Conservation (phyloP, 2,888 invertebrate species). For the Itoplectis maculator region DNA sequence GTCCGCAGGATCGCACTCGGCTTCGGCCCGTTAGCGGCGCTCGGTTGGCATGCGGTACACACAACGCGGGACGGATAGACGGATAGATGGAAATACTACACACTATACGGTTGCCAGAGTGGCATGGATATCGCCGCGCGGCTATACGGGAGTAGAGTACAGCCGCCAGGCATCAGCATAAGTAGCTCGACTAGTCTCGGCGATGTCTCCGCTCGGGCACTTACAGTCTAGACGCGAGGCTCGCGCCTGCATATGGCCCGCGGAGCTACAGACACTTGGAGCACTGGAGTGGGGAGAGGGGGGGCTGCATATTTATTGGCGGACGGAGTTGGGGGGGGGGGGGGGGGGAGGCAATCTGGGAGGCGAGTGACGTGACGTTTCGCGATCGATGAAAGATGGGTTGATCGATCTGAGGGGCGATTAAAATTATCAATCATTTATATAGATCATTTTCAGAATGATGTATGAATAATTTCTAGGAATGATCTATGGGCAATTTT, state of each 20-base stretch:
- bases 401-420: no score
- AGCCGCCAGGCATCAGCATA: conserved; percentile 65
- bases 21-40: conserved; percentile 50
- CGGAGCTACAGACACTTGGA: not conserved
- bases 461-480: no score
- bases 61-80: not conserved
- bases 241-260: conserved; percentile 28
- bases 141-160: no score
- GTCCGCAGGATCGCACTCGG: conserved; percentile 42
- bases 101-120: conserved; percentile 26
- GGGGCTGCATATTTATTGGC: conserved; percentile 15
- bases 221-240: conserved; percentile 67
- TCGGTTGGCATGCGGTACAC: conserved; percentile 31
- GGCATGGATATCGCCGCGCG: conserved; percentile 9
- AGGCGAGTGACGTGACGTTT: no score
- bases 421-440: no score
- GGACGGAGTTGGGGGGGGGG: no score
- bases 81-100: conserved; percentile 52
- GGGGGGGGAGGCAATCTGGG: no score
- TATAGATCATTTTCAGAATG: no score
- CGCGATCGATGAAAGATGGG: no score
- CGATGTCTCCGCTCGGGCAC: conserved; percentile 66
- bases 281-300: conserved; percentile 4
- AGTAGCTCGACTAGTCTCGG: conserved; percentile 69
- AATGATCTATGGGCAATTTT: no score